Evolutionary conservation across 2,888 invertebrate genomes (phyloP), one percentile per base, ranked within the genome.

Genomic region (Agrochola macilenta): DNA sequence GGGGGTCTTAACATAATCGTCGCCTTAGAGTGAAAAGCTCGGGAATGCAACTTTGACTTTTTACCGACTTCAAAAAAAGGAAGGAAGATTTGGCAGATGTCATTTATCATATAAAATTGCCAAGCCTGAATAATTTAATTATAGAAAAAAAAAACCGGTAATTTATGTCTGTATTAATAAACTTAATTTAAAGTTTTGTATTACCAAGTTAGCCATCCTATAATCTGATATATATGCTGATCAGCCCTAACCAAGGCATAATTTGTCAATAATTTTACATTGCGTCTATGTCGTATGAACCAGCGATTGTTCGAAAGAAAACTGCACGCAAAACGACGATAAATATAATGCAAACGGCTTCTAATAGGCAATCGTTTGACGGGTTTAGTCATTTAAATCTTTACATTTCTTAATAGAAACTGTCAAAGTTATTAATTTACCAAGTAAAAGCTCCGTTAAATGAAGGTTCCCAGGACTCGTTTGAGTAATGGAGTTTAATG

Each of bases 401-500:
- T 58, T 30, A 17, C 5, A 65, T 65, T 69, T 43, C 26, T 46
- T 17, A 17, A 54, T 30, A 39, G 35, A n/a, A 49, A 64, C 61
- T 39, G 52, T 54, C 20, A 68, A 68, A 63, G 68, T 49, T 5
- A 79, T 79, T 57, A 60, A 68, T 74, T 57, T 46, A 2, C n/a
- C 14, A 35, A 81, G 52, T 35, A 61, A 52, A 73, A 14, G 54
- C 63, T 70, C 26, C 35, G 20, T 23, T 61, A 57, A 23, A 14
- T 60, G 3, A 52, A 46, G 35, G 60, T 69, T 65, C 14, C 69
- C 5, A 46, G 23, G 9, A 39, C 52, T 70, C 23, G 35, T 58
- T 61, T 79, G 75, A 82, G 75, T 79, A 61, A 79, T 82, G 43
- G 49, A 57, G 68, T 69, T 64, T 75, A 69, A 71, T 69, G 58